Conservation (phyloP, 2,888 invertebrate species). For the Oxytorus armatus region DNA sequence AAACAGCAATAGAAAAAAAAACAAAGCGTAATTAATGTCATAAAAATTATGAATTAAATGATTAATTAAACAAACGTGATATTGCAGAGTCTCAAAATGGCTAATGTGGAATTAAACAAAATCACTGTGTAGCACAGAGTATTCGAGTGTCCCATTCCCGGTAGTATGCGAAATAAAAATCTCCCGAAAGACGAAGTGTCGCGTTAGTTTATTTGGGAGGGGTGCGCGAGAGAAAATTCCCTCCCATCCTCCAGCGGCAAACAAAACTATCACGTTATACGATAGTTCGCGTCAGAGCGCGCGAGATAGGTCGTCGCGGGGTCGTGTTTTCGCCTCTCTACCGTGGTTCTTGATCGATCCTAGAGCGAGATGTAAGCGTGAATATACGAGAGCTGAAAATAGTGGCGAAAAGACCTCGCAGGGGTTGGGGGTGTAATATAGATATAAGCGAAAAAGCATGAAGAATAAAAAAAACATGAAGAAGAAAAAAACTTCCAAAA, state of each 20-base stretch:
- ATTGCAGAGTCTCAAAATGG: no score
- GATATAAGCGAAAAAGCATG: constrained; percentile 41
- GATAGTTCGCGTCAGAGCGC: constrained; percentile 63
- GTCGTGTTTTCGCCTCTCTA: constrained; percentile 56
- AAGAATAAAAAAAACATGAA: constrained; percentile 2
- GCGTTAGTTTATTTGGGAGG: not conserved
- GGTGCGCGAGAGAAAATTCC: constrained; percentile 26
- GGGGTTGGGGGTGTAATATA: not conserved
- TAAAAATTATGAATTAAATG: no score
- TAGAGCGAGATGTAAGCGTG: constrained; percentile 48
- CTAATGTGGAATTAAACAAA: no score
- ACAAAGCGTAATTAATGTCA: no score
- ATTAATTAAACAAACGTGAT: no score
- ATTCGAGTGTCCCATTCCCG: no score
- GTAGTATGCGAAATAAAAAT: no score
- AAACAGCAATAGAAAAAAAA: no score
- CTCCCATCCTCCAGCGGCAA: constrained; percentile 1
- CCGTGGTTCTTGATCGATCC: constrained; percentile 59
- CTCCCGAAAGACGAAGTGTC: no score
- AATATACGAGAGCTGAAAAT: constrained; percentile 3
- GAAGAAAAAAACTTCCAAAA: not conserved
- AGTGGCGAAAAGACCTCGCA: not conserved
- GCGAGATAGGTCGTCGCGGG: constrained; percentile 55
- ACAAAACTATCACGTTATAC: constrained; percentile 57
- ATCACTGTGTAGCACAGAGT: no score